Evolutionary conservation across 1,140 invertebrate genomes (phyloP).

Genomic region (Drosophila mojavensis): DNA sequence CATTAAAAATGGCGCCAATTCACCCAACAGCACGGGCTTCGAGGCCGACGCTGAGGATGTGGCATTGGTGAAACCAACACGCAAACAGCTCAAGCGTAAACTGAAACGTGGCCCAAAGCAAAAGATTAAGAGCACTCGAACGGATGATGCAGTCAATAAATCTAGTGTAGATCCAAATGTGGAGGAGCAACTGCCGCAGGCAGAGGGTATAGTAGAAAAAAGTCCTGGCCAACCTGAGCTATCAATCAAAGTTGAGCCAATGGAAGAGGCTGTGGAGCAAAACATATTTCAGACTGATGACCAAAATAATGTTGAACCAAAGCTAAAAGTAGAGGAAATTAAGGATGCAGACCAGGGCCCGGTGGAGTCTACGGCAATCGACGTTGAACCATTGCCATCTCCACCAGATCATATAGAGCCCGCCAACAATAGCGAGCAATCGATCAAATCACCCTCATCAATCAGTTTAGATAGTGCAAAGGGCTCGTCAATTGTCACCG

Average conservation of each 20-base stretch:
- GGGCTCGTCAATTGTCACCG: slow-evolving; percentile 69
- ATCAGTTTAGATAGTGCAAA: slow-evolving; percentile 78
- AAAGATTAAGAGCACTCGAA: slow-evolving; percentile 14
- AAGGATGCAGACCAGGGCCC: slow-evolving; percentile 17
- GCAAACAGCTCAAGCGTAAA: slow-evolving; percentile 60
- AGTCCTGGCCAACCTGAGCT: background rate
- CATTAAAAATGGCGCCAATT: slow-evolving; percentile 64
- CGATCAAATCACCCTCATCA: slow-evolving; percentile 72
- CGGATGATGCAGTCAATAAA: background rate
- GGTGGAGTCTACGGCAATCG: slow-evolving; percentile 24
- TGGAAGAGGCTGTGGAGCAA: background rate
- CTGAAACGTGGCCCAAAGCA: slow-evolving; percentile 49
- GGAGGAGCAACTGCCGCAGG: background rate
- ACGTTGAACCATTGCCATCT: slow-evolving; percentile 43
- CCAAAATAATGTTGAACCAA: slow-evolving; percentile 3
- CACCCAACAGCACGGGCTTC: slow-evolving; percentile 66
- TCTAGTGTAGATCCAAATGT: background rate
- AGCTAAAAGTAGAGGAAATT: background rate
- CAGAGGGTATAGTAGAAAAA: background rate
- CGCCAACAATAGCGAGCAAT: slow-evolving; percentile 34
- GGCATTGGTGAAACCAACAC: background rate
- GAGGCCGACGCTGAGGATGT: slow-evolving; percentile 65
- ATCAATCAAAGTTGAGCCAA: slow-evolving; percentile 19
- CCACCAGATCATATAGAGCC: slow-evolving; percentile 34
- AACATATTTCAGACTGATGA: background rate